Evolutionary conservation across 1,140 invertebrate genomes (phyloP).

Genomic region (Drosophila setifemur): DNA sequence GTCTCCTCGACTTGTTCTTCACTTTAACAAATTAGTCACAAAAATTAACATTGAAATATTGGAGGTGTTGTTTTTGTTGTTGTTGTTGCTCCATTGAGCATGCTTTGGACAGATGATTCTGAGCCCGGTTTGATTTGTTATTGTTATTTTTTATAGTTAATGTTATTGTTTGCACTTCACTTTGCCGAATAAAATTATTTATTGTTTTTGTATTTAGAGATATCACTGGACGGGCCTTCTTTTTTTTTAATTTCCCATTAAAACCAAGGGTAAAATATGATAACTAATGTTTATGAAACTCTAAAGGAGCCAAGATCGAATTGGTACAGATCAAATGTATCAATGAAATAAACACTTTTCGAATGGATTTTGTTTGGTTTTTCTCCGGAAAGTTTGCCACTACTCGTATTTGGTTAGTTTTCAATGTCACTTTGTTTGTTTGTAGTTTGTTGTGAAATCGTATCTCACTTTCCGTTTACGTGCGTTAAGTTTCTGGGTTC

Average conservation of each 20-base stretch:
- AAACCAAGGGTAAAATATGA: too few species aligned
- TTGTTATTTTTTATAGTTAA: slow-evolving; percentile 8
- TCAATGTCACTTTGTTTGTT: neutral
- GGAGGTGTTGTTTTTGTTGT: neutral
- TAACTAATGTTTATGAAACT: too few species aligned
- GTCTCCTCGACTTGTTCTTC: neutral
- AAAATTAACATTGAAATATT: slow-evolving; percentile 19
- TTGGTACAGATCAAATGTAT: too few species aligned
- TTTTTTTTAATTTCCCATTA: neutral
- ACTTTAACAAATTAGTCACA: slow-evolving; percentile 32
- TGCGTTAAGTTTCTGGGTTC: neutral
- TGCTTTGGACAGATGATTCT: slow-evolving; percentile 26
- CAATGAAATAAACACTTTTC: too few species aligned
- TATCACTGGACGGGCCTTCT: too few species aligned
- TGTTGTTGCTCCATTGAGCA: slow-evolving; percentile 16
- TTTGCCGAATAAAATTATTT: neutral
- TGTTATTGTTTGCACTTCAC: slow-evolving; percentile 33
- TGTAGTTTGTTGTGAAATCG: neutral
- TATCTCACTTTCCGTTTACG: neutral
- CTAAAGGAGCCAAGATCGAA: too few species aligned
- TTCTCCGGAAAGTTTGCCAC: too few species aligned
- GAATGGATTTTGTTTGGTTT: too few species aligned
- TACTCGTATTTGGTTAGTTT: too few species aligned
- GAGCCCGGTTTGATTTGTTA: neutral
- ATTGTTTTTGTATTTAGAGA: neutral